A percentile compares a stretch with the other conserved stretches of the same genome.
These are phyloP conservation scores for Emmelina monodactyla DNA, from an alignment of 2,888 invertebrate genomes.

Conservation along the genomic window DNA sequence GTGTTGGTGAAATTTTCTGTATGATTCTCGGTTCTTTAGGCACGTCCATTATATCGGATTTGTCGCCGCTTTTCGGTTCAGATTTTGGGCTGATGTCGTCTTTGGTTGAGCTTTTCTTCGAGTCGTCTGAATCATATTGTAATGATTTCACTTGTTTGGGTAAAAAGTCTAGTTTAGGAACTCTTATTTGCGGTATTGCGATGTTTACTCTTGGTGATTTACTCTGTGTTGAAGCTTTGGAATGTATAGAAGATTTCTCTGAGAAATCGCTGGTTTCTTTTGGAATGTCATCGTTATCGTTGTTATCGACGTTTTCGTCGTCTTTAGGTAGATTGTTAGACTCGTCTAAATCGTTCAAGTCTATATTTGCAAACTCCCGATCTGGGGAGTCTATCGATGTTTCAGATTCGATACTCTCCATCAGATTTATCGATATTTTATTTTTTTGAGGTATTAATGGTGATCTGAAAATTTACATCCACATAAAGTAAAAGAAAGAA, in stretches of 20 bases:
- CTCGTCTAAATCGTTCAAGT: conserved; percentile 48
- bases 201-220: conserved; percentile 25
- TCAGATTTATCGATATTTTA: conserved; percentile 59
- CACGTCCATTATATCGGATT: conserved; percentile 17
- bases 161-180: conserved; percentile 43
- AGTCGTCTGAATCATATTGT: conserved; percentile 42
- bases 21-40: conserved; percentile 32
- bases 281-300: conserved; percentile 30
- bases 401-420: conserved; percentile 63
- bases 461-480: conserved; percentile 45
- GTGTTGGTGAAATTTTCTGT: conserved; percentile 40
- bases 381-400: conserved; percentile 59
- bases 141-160: conserved; percentile 25
- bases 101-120: conserved; percentile 25
- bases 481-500: conserved; percentile 7
- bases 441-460: conserved; percentile 56
- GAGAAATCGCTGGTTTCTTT: conserved; percentile 31
- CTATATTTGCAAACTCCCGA: conserved; percentile 49
- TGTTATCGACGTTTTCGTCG: conserved; percentile 26
- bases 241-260: conserved; percentile 25
- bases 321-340: conserved; percentile 30
- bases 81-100: conserved; percentile 22
- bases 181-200: conserved; percentile 45
- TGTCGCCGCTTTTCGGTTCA: conserved; percentile 22
- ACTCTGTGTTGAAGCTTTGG: conserved; percentile 26